These are phyloP conservation scores for Anagyrus pseudococci DNA, from an alignment of 2,888 invertebrate species.

Conservation along the genomic window DNA sequence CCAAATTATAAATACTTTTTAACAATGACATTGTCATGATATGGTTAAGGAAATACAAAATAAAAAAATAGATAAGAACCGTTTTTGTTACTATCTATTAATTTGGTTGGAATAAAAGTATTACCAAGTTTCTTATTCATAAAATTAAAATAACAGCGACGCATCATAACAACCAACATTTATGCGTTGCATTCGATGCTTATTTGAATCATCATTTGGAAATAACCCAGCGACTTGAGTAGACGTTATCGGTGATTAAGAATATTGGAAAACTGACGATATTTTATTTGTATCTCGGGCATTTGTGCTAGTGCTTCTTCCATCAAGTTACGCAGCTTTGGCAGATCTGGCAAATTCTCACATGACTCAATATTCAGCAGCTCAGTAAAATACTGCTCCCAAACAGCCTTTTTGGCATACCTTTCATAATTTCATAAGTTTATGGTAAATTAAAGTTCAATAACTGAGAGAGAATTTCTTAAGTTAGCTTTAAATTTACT, in stretches of 20 bases:
- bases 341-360: conserved; percentile 75
- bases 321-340: conserved; percentile 63
- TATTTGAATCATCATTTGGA: conserved; percentile 16
- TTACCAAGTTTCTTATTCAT: conserved; percentile 3
- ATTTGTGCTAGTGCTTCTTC: conserved; percentile 55
- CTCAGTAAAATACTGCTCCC: conserved; percentile 82
- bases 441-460: no score
- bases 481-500: not conserved
- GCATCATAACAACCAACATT: conserved; percentile 16
- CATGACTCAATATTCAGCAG: conserved; percentile 84
- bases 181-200: conserved; percentile 20
- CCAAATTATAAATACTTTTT: no score
- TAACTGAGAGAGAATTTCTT: not conserved
- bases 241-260: conserved; percentile 61
- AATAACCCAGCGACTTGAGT: conserved; percentile 37
- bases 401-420: conserved; percentile 74
- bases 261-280: conserved; percentile 56
- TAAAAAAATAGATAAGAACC: conserved; percentile 3
- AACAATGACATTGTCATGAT: no score
- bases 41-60: no score
- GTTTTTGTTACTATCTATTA: conserved; percentile 4
- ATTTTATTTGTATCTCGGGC: conserved; percentile 48
- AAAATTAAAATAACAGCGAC: conserved; percentile 11
- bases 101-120: conserved; percentile 13
- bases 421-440: conserved; percentile 59